phyloP scores from a whole-genome alignment of 2,888 invertebrate genomes.

The Nomada ferruginata region DNA sequence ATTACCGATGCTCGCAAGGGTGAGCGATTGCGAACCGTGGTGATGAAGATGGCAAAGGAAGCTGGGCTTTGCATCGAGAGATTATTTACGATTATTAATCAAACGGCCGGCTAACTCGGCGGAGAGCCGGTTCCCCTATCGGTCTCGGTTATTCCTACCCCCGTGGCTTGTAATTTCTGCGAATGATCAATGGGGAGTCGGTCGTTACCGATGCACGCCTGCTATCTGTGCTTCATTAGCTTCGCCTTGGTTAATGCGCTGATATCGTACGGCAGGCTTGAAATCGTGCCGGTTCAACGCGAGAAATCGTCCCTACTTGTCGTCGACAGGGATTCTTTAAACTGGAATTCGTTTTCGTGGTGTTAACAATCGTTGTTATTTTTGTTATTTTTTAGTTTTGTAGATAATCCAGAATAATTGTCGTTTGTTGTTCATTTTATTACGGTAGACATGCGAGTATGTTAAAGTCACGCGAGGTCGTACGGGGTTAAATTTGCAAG shows the following conservation, averaged over 20 bases:
- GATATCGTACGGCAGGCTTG: background rate
- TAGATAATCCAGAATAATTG: too few relatives aligned
- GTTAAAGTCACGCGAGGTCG: background rate
- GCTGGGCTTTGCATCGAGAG: constrained; percentile 19
- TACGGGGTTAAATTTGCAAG: background rate
- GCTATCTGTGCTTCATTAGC: constrained; percentile 51
- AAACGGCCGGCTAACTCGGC: background rate
- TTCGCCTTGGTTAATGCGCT: constrained; percentile 20
- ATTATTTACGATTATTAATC: constrained; percentile 53
- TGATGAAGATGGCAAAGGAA: constrained; percentile 46
- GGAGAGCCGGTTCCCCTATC: constrained; percentile 4
- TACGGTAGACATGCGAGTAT: too few relatives aligned
- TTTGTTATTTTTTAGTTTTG: too few relatives aligned
- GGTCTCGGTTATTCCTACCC: constrained; percentile 33
- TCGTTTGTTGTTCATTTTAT: too few relatives aligned
- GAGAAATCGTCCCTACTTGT: constrained; percentile 7
- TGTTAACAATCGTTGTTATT: background rate
- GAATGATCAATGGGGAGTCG: constrained; percentile 52
- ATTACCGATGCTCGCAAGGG: constrained; percentile 36
- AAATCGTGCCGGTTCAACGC: background rate
- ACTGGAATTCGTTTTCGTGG: background rate
- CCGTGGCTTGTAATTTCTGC: constrained; percentile 41
- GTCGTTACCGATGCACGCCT: constrained; percentile 22
- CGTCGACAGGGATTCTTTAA: background rate
- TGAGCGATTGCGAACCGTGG: constrained; percentile 29